These are phyloP conservation scores for Melipona bicolor DNA, from an alignment of 2,888 invertebrate species.

Conservation along the genomic window DNA sequence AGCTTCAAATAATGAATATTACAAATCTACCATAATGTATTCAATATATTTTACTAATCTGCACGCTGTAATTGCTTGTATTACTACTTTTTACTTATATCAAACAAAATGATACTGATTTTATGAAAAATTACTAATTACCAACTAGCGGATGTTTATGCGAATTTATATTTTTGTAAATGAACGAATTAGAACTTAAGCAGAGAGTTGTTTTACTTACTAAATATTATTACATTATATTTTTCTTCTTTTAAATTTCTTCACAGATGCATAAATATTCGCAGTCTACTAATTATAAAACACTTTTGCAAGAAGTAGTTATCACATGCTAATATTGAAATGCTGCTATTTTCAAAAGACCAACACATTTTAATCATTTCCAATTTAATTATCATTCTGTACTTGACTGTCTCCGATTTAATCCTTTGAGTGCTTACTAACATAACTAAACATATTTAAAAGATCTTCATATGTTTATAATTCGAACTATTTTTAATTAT, in stretches of 20 bases:
- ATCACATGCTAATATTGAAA: neutral
- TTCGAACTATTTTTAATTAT: neutral
- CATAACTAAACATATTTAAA: neutral
- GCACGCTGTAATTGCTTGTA: neutral
- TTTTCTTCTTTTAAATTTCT: neutral
- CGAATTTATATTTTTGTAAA: neutral
- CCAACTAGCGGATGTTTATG: neutral
- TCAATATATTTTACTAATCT: conserved; percentile 1
- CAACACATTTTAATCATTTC: neutral
- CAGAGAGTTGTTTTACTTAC: neutral
- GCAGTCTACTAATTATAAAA: neutral
- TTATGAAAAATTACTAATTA: neutral
- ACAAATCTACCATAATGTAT: neutral
- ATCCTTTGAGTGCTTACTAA: neutral
- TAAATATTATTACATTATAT: neutral
- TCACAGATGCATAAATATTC: neutral
- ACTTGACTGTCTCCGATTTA: neutral
- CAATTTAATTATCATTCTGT: neutral
- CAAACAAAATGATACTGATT: neutral
- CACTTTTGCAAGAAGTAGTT: neutral
- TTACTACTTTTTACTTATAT: neutral
- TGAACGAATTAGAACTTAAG: neutral
- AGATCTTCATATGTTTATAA: neutral
- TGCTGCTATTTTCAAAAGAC: neutral
- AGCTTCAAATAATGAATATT: neutral